Base-by-base conservation (phyloP, 2,888 invertebrate species). In the Monochamus alternatus region DNA sequence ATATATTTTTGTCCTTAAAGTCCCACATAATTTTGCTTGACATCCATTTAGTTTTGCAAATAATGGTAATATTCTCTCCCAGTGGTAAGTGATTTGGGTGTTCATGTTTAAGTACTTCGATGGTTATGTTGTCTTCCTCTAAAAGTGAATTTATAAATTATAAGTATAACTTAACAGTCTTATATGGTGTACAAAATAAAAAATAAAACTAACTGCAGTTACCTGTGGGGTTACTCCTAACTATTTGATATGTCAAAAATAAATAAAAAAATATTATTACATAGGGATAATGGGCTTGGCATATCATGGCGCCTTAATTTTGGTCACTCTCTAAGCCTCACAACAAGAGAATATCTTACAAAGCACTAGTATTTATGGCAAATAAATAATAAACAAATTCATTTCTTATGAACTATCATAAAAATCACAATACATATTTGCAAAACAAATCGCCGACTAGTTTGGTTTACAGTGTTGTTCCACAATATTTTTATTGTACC, bases 21-120 rank as follows among this genome's bases (percentile, higher is more conserved):
- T 89, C 90, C 94, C 94, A 94, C 89, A 91, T 91, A 79, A 92
- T 90, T 58, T 88, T 87, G 81, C 90, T 90, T 55, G 87, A 87
- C 63, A 90, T 88, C 81, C 90, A 88, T 78, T 88, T 88, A 9
- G 91, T 90, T 81, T 89, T 90, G 83, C 93, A 93, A 78, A 89
- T 89, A 47, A 93, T 85, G 22, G 92, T 89, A 63, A 90, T 86
- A 85, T 91, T 91, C 80, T 86, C 87, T 58, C 90, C 91, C 77
- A 90, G 84, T 43, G 87, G 87, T 77, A 89, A 83, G 75, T 85
- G 82, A 62, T 80, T 80, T n/a, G 87, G 85, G 44, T 83, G 78
- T 77, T 87, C 84, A 75, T 86, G 82, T 79, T 86, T 86, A 69
- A 88, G 80, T 63, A 88, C 87, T 84, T 88, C 85, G 69, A 88